Base-by-base conservation (phyloP, 2,797 vertebrate species). In the Euphonia xanthogaster region DNA sequence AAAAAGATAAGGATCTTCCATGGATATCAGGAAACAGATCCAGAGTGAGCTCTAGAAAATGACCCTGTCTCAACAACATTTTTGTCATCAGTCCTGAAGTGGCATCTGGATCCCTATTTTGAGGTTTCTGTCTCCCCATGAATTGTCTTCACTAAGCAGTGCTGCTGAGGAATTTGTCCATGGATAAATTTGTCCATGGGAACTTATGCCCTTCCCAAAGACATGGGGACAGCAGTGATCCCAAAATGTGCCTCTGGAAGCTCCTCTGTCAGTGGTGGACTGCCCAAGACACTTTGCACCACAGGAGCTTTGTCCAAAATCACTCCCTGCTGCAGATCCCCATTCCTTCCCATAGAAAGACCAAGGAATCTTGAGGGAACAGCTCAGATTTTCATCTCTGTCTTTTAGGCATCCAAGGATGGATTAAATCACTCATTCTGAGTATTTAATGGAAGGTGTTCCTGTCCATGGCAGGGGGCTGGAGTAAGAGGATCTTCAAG, bases 201-300 rank as follows among this genome's bases (percentile, higher is more conserved):
- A 79, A 53, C 5, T 42, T 33, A 8, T 2, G 10, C 16, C 72
- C 28, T 27, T 71, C 39, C 42, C 33, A 44, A 68, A 54, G n/a
- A 8, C 35, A 2, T 1, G 13, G 20, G 48, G 17, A 30, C 13
- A 72, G 14, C 5, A 33, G 14, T 12, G 2, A 8, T 15, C 54
- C 57, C 31, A 55, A 65, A 39, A 47, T 6, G 10, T 15, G 3
- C 8, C 28, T 17, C 6, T 22, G 27, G 28, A 84, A 86, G 14
- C 10, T 55, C 8, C 6, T 74, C 45, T 88, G 19, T 12, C 68
- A 12, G 9, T 23, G 75, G 6, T 8, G 72, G 27, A 50, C 31
- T 78, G 63, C 39, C 9, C 0, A 0, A 67, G 24, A 14, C 4
- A 13, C 4, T 88, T 71, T 7, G 6, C 12, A 48, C 33, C 5